A percentile compares a stretch with the other conserved stretches of the same genome.
Conservation (phyloP, 2,797 vertebrate genomes). For the Ptychobarbus kaznakovi region DNA sequence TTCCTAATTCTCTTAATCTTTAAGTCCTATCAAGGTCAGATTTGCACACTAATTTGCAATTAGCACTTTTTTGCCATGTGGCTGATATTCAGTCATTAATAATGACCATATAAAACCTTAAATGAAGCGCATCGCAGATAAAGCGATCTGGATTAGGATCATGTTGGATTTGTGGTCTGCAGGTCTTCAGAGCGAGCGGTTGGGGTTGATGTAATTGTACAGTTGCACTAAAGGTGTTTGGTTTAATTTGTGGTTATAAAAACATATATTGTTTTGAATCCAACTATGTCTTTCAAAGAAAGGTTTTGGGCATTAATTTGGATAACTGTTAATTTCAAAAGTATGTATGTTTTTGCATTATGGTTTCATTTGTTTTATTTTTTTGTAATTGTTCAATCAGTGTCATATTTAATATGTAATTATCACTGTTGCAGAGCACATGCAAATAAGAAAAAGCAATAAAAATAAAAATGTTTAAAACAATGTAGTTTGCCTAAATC, state of each 20-base stretch:
- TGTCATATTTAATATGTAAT: conserved; percentile 48
- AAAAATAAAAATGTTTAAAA: conserved; percentile 64
- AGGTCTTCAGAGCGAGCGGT: conserved; percentile 63
- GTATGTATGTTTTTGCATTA: conserved; percentile 26
- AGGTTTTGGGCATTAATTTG: conserved; percentile 16
- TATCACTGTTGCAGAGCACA: conserved; percentile 76
- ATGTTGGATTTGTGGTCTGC: conserved; percentile 19
- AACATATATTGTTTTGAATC: neutral
- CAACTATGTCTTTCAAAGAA: conserved; percentile 11
- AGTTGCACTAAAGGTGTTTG: conserved; percentile 58
- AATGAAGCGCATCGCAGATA: neutral
- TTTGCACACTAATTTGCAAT: neutral
- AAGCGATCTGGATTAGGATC: too few species aligned
- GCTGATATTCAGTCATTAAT: conserved; percentile 27
- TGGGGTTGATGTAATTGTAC: conserved; percentile 67
- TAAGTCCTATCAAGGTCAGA: neutral
- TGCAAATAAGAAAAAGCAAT: conserved; percentile 76
- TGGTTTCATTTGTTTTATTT: conserved; percentile 50
- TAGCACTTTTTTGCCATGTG: neutral
- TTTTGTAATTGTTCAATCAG: conserved; percentile 43
- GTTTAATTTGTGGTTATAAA: conserved; percentile 35
- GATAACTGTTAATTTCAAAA: neutral
- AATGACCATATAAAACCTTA: neutral
- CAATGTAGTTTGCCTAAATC: neutral
- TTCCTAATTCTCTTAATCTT: neutral